Evolutionary conservation across 2,888 invertebrate species (phyloP).

Genomic region (Troilus luridus): DNA sequence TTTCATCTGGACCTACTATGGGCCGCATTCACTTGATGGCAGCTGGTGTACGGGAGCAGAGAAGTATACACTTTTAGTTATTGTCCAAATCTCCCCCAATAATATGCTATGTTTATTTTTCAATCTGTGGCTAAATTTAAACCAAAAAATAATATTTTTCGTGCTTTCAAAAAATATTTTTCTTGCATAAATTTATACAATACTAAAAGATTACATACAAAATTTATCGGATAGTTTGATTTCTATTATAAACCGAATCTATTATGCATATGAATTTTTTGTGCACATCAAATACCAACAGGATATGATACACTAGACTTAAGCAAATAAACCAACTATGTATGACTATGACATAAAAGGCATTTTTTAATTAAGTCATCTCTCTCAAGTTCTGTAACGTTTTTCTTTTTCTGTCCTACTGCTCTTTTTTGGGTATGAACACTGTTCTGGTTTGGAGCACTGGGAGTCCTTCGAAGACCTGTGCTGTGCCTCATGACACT

Average conservation of each 20-base stretch:
- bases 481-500: conserved; percentile 79
- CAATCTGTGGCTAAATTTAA: background rate
- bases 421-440: conserved; percentile 60
- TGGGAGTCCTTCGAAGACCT: conserved; percentile 49
- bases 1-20: too few relatives aligned
- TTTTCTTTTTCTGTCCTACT: conserved; percentile 62
- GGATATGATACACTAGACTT: conserved; percentile 34
- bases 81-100: background rate
- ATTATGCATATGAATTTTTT: background rate
- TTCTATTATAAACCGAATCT: background rate
- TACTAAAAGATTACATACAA: background rate
- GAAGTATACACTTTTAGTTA: background rate
- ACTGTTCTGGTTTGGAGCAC: conserved; percentile 61
- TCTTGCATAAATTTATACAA: background rate
- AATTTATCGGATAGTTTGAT: background rate
- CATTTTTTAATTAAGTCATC: conserved; percentile 48
- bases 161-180: background rate
- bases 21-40: too few relatives aligned
- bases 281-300: background rate
- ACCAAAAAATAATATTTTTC: background rate
- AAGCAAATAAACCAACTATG: conserved; percentile 16
- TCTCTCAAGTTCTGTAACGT: conserved; percentile 61
- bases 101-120: background rate
- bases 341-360: conserved; percentile 45
- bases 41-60: too few relatives aligned